phyloP scores from a whole-genome alignment of 2,113 vertebrate species.

The Strix aluco region DNA sequence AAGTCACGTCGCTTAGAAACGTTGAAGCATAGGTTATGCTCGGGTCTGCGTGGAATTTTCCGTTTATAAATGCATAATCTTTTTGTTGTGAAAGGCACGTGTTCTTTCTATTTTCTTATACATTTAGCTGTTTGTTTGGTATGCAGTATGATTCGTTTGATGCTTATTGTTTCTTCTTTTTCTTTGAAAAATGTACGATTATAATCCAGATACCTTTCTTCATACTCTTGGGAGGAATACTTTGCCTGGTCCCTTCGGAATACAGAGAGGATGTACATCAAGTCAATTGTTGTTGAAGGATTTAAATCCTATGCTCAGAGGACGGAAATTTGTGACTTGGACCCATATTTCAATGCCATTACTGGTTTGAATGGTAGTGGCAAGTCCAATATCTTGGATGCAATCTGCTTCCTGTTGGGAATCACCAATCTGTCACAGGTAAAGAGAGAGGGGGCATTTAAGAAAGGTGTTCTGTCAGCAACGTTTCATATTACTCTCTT shows the following conservation, averaged over 20 bases:
- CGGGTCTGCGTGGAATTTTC: not conserved
- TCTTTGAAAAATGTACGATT: not conserved
- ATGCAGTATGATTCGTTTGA: accelerated
- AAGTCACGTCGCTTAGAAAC: not conserved
- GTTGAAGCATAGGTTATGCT: no score
- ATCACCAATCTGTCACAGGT: conserved; percentile 91
- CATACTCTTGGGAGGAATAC: not conserved
- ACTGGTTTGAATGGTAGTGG: conserved; percentile 97
- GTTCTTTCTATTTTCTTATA: accelerated
- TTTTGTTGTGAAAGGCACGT: not conserved
- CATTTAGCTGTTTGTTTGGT: not conserved
- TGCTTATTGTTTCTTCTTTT: not conserved
- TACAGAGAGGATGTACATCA: conserved; percentile 85
- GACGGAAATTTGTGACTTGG: conserved; percentile 89
- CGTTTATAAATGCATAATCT: accelerated
- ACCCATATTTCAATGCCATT: conserved; percentile 94
- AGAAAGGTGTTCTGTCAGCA: not conserved
- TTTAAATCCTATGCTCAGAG: conserved; percentile 97
- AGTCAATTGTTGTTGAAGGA: conserved; percentile 90
- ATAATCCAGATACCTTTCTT: not conserved
- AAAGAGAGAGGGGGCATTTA: not conserved
- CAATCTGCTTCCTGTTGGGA: conserved; percentile 94
- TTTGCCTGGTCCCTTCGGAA: not conserved
- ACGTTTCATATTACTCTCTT: accelerated
- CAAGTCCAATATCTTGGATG: conserved; percentile 95